Conservation (phyloP, 2,797 vertebrate genomes). For the Telmatherina bonti region DNA sequence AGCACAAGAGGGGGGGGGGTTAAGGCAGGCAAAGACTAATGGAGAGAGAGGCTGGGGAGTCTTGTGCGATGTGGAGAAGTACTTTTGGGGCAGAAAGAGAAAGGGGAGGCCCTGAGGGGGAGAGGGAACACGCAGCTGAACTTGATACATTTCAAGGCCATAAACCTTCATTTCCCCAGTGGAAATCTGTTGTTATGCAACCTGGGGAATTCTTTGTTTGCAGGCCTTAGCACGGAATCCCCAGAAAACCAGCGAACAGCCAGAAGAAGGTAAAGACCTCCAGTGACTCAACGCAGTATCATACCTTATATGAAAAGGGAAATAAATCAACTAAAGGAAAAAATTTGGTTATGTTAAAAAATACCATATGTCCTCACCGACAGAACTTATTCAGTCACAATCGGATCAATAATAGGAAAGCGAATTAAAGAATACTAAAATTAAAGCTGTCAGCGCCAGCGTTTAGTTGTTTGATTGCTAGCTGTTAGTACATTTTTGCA, state of each 20-base stretch:
- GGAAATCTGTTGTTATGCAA: constrained; percentile 71
- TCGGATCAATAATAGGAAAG: not conserved
- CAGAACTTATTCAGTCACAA: not conserved
- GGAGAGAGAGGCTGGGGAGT: constrained; percentile 46
- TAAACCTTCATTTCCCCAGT: constrained; percentile 68
- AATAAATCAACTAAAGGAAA: constrained; percentile 22
- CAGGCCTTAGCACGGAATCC: constrained; percentile 60
- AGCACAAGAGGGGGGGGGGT: constrained; percentile 1
- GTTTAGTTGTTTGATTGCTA: not conserved
- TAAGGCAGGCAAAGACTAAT: constrained; percentile 44
- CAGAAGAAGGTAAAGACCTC: constrained; percentile 44
- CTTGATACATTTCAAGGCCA: constrained; percentile 71
- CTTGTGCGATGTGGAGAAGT: constrained; percentile 60
- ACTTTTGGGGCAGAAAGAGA: constrained; percentile 48
- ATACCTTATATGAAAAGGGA: constrained; percentile 28
- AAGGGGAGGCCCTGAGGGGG: constrained; percentile 35
- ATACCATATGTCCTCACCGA: not conserved
- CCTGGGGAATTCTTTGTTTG: constrained; percentile 70
- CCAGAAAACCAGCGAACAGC: constrained; percentile 43
- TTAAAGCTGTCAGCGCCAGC: not conserved
- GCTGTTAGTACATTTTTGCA: not conserved
- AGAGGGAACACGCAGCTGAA: constrained; percentile 57
- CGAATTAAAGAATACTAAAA: not conserved
- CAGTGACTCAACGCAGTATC: constrained; percentile 21
- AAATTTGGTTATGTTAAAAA: constrained; percentile 21